Percentiles rank a stretch among this genome's conserved stretches.
phyloP scores from a whole-genome alignment of 1,140 invertebrate genomes.

The Apis mellifera region DNA sequence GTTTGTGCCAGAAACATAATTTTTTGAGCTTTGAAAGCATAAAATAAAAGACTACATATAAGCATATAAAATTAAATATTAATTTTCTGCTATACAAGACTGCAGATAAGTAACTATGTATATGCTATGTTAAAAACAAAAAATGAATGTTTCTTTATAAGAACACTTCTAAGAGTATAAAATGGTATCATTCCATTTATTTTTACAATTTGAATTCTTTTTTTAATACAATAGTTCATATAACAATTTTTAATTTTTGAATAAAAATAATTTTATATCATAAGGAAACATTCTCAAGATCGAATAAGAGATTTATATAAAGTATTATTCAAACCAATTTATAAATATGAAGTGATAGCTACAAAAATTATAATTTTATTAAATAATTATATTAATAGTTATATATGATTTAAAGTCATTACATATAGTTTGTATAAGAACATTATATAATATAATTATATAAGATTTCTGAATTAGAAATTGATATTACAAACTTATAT shows the following conservation, averaged over 20 bases:
- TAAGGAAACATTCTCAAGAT: conserved; percentile 36
- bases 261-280: not conserved
- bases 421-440: not conserved
- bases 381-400: conserved; percentile 2
- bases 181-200: not conserved
- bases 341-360: conserved; percentile 12
- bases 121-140: conserved; percentile 11
- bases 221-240: not conserved
- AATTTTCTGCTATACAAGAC: conserved; percentile 46
- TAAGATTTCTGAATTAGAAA: conserved; percentile 11
- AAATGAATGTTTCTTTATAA: conserved; percentile 44
- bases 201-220: conserved; percentile 5
- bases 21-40: conserved; percentile 30
- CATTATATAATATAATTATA: conserved; percentile 19
- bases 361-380: conserved; percentile 29
- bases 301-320: conserved; percentile 19
- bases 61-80: conserved; percentile 13
- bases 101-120: conserved; percentile 9
- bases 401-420: conserved; percentile 29
- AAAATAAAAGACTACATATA: conserved; percentile 37
- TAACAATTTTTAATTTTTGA: not conserved
- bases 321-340: conserved; percentile 28
- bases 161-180: not conserved
- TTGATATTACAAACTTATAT: conserved; percentile 23
- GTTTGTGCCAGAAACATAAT: conserved; percentile 81